Evolutionary conservation across 2,888 invertebrate genomes (phyloP).

Genomic region (Temnothorax rugatulus): DNA sequence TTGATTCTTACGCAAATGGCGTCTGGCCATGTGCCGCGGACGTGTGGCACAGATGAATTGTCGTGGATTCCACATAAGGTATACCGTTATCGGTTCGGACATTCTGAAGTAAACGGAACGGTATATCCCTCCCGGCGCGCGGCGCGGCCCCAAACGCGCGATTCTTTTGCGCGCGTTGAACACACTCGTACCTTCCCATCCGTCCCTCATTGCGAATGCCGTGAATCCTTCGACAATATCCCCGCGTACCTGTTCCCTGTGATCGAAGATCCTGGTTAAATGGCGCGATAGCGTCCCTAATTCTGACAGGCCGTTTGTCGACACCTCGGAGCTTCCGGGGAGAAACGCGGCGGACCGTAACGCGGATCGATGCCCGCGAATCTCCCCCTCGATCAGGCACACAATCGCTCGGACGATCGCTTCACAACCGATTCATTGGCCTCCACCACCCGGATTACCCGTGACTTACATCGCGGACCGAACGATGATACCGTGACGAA

Average conservation of each 20-base stretch:
- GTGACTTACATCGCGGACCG: constrained; percentile 58
- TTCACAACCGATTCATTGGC: constrained; percentile 71
- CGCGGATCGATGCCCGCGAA: constrained; percentile 24
- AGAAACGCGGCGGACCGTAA: constrained; percentile 31
- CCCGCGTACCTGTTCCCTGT: background rate
- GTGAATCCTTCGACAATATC: background rate
- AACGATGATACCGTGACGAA: background rate
- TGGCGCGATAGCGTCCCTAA: constrained; percentile 16
- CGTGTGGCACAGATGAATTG: constrained; percentile 60
- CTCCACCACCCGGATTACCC: constrained; percentile 67
- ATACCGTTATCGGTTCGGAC: constrained; percentile 74
- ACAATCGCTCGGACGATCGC: constrained; percentile 65
- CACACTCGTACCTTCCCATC: constrained; percentile 11
- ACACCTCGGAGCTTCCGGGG: constrained; percentile 32
- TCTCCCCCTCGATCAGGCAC: constrained; percentile 59
- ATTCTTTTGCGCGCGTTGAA: constrained; percentile 54
- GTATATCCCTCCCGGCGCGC: constrained; percentile 55
- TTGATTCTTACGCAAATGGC: constrained; percentile 73
- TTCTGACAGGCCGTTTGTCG: constrained; percentile 31
- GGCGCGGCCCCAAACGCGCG: background rate
- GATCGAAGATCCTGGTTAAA: background rate
- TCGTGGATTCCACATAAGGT: constrained; percentile 56
- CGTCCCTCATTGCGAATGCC: background rate
- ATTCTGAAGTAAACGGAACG: constrained; percentile 62
- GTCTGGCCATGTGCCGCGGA: constrained; percentile 32